Conservation (phyloP, 2,888 invertebrate genomes). For the Synergus gifuensis region DNA sequence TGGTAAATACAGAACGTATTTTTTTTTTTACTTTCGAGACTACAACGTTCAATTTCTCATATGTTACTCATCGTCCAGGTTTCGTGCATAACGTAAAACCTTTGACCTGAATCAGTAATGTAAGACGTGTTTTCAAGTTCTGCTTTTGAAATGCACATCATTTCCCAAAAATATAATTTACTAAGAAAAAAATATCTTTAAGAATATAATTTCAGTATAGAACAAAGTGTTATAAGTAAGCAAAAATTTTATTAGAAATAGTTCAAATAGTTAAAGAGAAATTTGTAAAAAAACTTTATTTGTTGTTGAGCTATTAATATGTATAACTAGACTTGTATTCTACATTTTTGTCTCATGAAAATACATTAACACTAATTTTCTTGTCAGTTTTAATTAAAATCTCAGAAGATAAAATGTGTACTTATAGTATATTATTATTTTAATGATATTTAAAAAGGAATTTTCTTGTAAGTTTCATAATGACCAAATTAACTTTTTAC, state of each 20-base stretch:
- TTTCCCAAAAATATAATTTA: slow-evolving; percentile 15
- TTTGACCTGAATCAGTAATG: slow-evolving; percentile 41
- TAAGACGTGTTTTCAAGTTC: slow-evolving; percentile 31
- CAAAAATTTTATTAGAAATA: not conserved
- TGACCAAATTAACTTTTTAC: not conserved
- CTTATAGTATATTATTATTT: too few relatives aligned
- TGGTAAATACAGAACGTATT: not conserved
- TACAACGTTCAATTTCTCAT: slow-evolving; percentile 3
- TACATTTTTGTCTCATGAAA: not conserved
- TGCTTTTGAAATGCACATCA: not conserved
- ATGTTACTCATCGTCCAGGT: slow-evolving; percentile 23
- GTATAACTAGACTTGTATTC: not conserved
- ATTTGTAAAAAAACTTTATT: not conserved
- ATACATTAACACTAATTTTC: not conserved
- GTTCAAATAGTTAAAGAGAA: not conserved
- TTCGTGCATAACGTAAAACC: slow-evolving; percentile 40
- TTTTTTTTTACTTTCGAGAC: not conserved
- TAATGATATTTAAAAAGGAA: too few relatives aligned
- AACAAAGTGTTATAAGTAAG: not conserved
- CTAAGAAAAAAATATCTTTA: not conserved
- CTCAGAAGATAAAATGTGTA: not conserved
- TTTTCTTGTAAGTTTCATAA: too few relatives aligned
- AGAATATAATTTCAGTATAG: not conserved
- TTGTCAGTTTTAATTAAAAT: not conserved
- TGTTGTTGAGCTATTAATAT: not conserved